These are phyloP conservation scores for Anser brachyrhynchus DNA, from an alignment of 2,113 vertebrate genomes.

Conservation along the genomic window DNA sequence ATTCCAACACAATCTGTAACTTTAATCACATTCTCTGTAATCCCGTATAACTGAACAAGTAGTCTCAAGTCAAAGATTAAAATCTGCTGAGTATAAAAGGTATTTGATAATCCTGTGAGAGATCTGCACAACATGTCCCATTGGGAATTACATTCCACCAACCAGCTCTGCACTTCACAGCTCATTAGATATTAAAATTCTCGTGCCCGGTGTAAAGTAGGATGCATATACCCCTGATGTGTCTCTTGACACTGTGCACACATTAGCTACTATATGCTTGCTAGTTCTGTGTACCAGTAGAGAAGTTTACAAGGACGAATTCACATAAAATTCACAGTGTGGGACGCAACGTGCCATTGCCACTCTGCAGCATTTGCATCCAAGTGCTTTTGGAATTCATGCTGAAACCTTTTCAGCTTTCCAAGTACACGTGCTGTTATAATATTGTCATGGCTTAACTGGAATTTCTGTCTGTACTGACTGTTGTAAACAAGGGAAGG, in stretches of 20 bases:
- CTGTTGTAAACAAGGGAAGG: not conserved
- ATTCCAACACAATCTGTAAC: conserved; percentile 8
- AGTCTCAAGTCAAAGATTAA: not conserved
- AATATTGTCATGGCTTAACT: not conserved
- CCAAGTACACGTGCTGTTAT: fast-evolving
- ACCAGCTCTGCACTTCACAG: not conserved
- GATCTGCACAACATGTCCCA: not conserved
- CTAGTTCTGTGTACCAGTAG: not conserved
- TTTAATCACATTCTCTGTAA: conserved; percentile 8
- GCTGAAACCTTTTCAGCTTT: not conserved
- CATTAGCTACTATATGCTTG: not conserved
- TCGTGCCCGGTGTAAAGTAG: not conserved
- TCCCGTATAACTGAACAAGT: not conserved
- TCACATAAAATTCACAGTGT: not conserved
- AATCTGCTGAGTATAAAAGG: not conserved
- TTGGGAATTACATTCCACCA: not conserved
- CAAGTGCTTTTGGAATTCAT: not conserved
- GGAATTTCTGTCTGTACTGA: not conserved
- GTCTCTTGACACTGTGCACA: not conserved
- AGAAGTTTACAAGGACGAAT: not conserved
- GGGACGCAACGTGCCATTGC: not conserved
- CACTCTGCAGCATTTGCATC: not conserved
- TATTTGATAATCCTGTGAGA: not conserved
- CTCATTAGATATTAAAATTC: conserved; percentile 5
- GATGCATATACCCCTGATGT: not conserved